A percentile compares a stretch with the other conserved stretches of the same genome.
Evolutionary conservation across 2,113 vertebrate species (phyloP).

Genomic region (Dasypus novemcinctus): DNA sequence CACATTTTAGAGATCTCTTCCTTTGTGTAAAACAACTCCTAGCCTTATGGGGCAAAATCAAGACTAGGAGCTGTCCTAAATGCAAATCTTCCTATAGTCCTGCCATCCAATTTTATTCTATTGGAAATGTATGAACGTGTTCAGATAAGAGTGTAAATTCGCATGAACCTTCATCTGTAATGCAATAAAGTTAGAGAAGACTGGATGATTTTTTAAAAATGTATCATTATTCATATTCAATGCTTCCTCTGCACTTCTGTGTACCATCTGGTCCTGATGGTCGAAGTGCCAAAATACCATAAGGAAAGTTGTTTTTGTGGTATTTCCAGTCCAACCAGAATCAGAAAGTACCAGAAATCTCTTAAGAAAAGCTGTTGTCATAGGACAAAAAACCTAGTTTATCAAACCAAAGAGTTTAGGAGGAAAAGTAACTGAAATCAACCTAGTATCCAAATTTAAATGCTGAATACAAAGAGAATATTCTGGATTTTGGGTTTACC

Average conservation of each 20-base stretch:
- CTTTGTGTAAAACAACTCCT: not conserved
- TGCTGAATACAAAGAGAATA: not conserved
- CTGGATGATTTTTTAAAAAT: slow-evolving; percentile 69
- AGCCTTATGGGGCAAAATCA: not conserved
- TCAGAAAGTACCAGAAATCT: slow-evolving; percentile 77
- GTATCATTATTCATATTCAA: slow-evolving; percentile 75
- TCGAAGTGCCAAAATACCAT: slow-evolving; percentile 79
- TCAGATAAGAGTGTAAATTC: slow-evolving; percentile 59
- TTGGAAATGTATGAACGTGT: not conserved
- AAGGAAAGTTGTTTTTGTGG: slow-evolving; percentile 81
- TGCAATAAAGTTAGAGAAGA: slow-evolving; percentile 73
- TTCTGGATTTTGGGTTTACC: slow-evolving; percentile 22
- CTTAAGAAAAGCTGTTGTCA: slow-evolving; percentile 77
- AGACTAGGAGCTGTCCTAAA: slow-evolving; percentile 15
- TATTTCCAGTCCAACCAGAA: slow-evolving; percentile 79
- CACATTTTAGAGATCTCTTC: not conserved
- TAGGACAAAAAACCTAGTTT: slow-evolving; percentile 66
- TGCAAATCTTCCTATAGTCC: not conserved
- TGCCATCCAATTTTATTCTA: not conserved
- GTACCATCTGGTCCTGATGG: slow-evolving; percentile 78
- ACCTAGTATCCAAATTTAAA: slow-evolving; percentile 53
- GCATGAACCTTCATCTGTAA: slow-evolving; percentile 62
- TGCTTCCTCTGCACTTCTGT: slow-evolving; percentile 78
- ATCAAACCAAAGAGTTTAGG: slow-evolving; percentile 59
- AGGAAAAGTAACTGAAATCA: slow-evolving; percentile 61